phyloP scores from a whole-genome alignment of 2,113 vertebrate species.

The Arenaria interpres region DNA sequence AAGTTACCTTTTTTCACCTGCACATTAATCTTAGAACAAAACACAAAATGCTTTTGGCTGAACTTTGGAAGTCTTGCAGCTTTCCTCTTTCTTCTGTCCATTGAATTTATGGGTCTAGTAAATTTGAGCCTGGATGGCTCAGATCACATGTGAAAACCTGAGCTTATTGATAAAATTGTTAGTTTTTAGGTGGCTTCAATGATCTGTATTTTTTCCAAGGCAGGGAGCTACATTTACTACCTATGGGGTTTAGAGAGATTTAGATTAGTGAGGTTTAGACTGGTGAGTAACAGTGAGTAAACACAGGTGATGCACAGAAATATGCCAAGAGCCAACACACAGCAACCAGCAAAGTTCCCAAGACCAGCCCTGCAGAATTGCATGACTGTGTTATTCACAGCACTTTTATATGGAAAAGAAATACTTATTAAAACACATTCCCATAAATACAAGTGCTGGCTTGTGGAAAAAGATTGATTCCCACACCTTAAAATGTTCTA shows the following conservation, averaged over 20 bases:
- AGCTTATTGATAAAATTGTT: not conserved
- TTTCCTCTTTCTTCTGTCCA: not conserved
- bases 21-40: not conserved
- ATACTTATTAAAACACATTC: not conserved
- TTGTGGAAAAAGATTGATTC: not conserved
- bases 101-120: not conserved
- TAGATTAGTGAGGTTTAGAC: not conserved
- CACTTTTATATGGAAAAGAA: not conserved
- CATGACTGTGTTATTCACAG: not conserved
- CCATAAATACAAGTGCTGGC: not conserved
- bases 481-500: not conserved
- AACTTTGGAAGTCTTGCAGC: not conserved
- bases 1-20: not conserved
- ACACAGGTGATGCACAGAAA: not conserved
- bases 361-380: not conserved
- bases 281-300: not conserved
- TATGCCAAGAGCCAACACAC: not conserved
- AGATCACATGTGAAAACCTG: not conserved
- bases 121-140: not conserved
- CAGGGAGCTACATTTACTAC: not conserved
- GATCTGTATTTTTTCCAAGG: not conserved
- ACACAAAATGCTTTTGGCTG: not conserved
- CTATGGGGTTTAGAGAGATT: not conserved
- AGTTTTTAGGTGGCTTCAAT: not conserved
- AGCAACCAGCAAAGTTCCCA: not conserved